A percentile compares a stretch with the other conserved stretches of the same genome.
Conservation (phyloP, 2,888 invertebrate species). For the Drosophila vallismaia region DNA sequence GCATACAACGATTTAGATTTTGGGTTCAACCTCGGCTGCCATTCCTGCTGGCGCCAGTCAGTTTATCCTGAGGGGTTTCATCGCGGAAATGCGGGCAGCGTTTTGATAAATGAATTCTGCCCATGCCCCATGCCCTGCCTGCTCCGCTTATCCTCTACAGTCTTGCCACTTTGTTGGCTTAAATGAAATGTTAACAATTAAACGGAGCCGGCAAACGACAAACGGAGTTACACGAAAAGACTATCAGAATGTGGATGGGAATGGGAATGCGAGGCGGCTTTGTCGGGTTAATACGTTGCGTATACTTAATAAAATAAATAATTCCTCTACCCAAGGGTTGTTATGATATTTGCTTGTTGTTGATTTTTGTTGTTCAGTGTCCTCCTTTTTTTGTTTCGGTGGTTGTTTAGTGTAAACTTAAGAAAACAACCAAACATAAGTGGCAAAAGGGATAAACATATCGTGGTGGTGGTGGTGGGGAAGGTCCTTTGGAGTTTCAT, state of each 20-base stretch:
- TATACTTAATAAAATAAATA: constrained; percentile 70
- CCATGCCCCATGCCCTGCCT: constrained; percentile 15
- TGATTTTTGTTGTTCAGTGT: constrained; percentile 23
- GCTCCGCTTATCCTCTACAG: not conserved
- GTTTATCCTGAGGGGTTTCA: constrained; percentile 56
- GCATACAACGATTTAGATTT: constrained; percentile 73
- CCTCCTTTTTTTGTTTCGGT: constrained; percentile 24
- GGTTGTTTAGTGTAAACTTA: constrained; percentile 66
- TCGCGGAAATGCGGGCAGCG: constrained; percentile 73
- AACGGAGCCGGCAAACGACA: constrained; percentile 68
- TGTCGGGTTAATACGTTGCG: constrained; percentile 56
- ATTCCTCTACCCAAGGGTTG: constrained; percentile 43
- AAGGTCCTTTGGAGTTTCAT: constrained; percentile 54
- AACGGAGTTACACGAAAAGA: constrained; percentile 68
- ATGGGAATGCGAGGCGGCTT: constrained; percentile 5
- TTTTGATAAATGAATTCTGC: constrained; percentile 76
- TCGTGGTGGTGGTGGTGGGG: constrained; percentile 3
- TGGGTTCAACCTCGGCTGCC: constrained; percentile 68
- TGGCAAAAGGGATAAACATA: constrained; percentile 54
- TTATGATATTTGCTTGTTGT: constrained; percentile 37
- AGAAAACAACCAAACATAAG: constrained; percentile 59
- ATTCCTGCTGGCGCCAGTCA: constrained; percentile 70
- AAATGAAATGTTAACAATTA: constrained; percentile 79
- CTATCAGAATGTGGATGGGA: constrained; percentile 64
- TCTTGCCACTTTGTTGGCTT: constrained; percentile 41